Evolutionary conservation across 1,140 invertebrate genomes (phyloP).

Genomic region (Meloidogyne chitwoodi): DNA sequence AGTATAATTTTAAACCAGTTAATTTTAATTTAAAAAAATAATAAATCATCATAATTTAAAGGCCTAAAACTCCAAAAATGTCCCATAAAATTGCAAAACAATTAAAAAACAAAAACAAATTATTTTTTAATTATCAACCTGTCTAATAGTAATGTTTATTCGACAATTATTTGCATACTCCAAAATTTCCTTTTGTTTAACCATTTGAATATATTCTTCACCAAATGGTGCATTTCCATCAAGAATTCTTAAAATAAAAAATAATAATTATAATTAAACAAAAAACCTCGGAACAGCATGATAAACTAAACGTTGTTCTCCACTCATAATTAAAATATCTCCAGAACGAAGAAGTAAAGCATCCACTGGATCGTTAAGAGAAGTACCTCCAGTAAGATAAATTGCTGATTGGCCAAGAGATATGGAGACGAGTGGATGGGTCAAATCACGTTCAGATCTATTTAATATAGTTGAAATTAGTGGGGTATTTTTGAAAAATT

Average conservation of each 20-base stretch:
- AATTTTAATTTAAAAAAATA: too few relatives aligned
- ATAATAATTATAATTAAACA: too few relatives aligned
- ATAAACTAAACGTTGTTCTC: slow-evolving; percentile 49
- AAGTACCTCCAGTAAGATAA: slow-evolving; percentile 50
- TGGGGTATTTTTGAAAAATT: neutral
- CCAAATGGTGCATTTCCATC: slow-evolving; percentile 14
- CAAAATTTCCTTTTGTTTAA: slow-evolving; percentile 24
- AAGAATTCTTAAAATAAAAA: slow-evolving; percentile 45
- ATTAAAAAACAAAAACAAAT: too few relatives aligned
- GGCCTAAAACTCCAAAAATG: too few relatives aligned
- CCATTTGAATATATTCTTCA: neutral
- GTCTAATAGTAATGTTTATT: slow-evolving; percentile 55
- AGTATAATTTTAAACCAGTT: too few relatives aligned
- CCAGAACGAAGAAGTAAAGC: slow-evolving; percentile 51
- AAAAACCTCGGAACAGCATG: slow-evolving; percentile 58
- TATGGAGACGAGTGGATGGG: slow-evolving; percentile 47
- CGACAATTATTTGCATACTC: slow-evolving; percentile 50
- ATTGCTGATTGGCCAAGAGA: slow-evolving; percentile 55
- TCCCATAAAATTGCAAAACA: neutral
- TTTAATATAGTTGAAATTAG: too few relatives aligned
- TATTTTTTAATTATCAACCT: slow-evolving; percentile 46
- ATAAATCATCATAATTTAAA: too few relatives aligned
- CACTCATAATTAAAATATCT: slow-evolving; percentile 55
- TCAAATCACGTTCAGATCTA: slow-evolving; percentile 49
- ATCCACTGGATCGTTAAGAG: slow-evolving; percentile 48